Base-by-base conservation (phyloP, 2,113 vertebrate species). In the Campylomormyrus tamandua region DNA sequence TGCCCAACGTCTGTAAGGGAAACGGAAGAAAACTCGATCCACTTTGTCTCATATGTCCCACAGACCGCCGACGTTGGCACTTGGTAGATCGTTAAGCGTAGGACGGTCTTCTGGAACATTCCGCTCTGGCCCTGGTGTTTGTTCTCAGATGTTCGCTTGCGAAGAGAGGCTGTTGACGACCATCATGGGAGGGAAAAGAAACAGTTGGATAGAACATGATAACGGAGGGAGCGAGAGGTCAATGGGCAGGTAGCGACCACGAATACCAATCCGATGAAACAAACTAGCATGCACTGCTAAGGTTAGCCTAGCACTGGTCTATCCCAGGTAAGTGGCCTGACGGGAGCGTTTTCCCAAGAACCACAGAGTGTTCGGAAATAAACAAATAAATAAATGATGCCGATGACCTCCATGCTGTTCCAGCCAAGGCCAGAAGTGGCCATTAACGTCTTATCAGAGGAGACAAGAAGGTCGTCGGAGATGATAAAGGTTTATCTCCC, bases 401-500 rank as follows among this genome's bases (percentile, higher is more conserved):
- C 5, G 50, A 39, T 35, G 50, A 35, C 50, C 85, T 39, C 85
- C 50, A 15, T 19, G 48, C n/a, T 27, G n/a, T 50, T 15, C 49
- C 13, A 35, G 50, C n/a, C 39, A 8, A 17, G 48, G 85, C 24
- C 13, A 35, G 50, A 87, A 87, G 19, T 48, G 27, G 50, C 85
- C 49, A 53, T 87, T 87, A 87, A 87, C 31, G 31, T 53, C 31
- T 87, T 52, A 87, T 84, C 85, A 53, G 85, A 35, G 50, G 50
- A 87, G 13, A 56, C 27, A 39, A 87, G 85, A 53, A 87, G 49
- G 85, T 87, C 49, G 9, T 19, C 7, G 13, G 45, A 87, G 85
- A 87, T 86, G n/a, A 86, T 87, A 87, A 87, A 56, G 15, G 35
- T 87, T 87, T 53, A 53, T 87, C 85, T 87, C 85, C 85, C 27